Conservation (phyloP, 2,113 vertebrate genomes). For the Chaetura pelagica region DNA sequence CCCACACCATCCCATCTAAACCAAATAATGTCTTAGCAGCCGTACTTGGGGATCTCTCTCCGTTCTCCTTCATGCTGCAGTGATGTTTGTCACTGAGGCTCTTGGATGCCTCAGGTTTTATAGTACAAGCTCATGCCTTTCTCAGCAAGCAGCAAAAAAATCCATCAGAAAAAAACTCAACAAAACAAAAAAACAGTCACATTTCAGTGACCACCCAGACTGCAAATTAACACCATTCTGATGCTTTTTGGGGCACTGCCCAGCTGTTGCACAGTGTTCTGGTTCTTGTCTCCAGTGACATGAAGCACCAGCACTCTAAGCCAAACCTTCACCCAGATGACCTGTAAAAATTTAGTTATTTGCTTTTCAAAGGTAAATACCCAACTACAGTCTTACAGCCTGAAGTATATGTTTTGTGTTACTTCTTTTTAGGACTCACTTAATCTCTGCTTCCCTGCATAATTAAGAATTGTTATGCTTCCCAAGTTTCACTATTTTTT, state of each 20-base stretch:
- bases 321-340: background rate
- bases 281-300: background rate
- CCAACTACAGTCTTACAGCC: background rate
- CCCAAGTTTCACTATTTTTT: background rate
- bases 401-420: background rate
- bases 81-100: background rate
- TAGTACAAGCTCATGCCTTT: background rate
- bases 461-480: background rate
- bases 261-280: background rate
- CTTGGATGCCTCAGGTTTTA: background rate
- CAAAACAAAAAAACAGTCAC: too few species aligned
- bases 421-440: background rate
- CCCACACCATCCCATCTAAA: background rate
- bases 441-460: rapidly evolving
- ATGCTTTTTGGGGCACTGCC: background rate
- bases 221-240: background rate
- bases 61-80: background rate
- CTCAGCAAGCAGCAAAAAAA: background rate
- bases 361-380: background rate
- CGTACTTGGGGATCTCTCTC: rapidly evolving
- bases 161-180: background rate
- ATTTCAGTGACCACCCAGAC: background rate
- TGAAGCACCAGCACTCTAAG: background rate
- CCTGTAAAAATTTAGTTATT: background rate
- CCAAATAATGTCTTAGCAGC: background rate